These are phyloP conservation scores for Melanocharis versteri DNA, from an alignment of 2,113 vertebrate genomes.

Conservation along the genomic window DNA sequence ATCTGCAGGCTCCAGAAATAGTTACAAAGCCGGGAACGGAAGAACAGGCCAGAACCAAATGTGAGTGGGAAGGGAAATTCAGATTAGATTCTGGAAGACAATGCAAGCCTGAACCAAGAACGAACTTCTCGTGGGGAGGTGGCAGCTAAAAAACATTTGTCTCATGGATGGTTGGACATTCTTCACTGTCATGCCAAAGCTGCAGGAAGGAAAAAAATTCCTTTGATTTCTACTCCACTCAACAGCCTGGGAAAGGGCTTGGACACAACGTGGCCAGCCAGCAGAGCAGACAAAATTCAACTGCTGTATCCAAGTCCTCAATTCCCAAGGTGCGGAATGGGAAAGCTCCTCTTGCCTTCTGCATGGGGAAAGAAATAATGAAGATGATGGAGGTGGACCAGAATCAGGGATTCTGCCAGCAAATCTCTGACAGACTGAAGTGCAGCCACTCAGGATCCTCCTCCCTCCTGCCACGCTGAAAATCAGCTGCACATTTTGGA, in stretches of 20 bases:
- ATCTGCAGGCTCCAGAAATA: constrained; percentile 44
- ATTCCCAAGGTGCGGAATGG: not conserved
- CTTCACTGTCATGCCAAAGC: not conserved
- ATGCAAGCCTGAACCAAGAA: constrained; percentile 35
- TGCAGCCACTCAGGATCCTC: not conserved
- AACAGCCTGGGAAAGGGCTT: not conserved
- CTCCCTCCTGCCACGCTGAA: not conserved
- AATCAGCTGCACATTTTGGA: not conserved
- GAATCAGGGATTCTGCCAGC: not conserved
- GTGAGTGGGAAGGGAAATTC: constrained; percentile 39
- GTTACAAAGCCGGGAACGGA: constrained; percentile 44
- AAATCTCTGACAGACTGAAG: not conserved
- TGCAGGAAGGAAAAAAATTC: not conserved
- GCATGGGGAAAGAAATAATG: not conserved
- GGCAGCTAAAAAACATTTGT: constrained; percentile 15
- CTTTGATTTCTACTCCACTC: not conserved
- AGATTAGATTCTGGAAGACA: constrained; percentile 59
- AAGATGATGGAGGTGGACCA: not conserved
- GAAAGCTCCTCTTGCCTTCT: not conserved
- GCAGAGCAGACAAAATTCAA: not conserved
- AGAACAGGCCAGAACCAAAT: not conserved
- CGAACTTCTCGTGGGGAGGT: not conserved
- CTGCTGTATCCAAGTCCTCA: not conserved
- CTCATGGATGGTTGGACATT: not conserved
- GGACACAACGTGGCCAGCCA: not conserved